Conservation (phyloP, 2,113 vertebrate genomes). For the Nasalis larvatus region DNA sequence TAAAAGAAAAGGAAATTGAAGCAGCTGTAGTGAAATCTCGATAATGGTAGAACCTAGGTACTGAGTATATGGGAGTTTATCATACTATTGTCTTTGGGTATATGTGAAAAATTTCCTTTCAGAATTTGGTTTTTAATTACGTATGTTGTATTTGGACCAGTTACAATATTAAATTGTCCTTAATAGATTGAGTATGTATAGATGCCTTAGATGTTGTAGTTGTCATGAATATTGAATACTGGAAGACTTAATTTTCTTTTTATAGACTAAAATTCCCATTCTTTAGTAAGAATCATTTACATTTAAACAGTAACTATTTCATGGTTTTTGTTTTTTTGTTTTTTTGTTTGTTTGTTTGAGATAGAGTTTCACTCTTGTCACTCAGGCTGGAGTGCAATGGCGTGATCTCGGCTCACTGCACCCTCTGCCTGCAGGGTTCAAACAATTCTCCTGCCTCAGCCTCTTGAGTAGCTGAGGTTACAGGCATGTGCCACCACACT, state of each 20-base stretch:
- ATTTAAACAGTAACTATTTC: constrained; percentile 8
- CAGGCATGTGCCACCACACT: too few relatives aligned
- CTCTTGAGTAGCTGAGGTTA: too few relatives aligned
- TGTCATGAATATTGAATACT: not conserved
- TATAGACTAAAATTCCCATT: not conserved
- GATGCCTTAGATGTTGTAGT: not conserved
- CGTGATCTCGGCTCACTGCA: too few relatives aligned
- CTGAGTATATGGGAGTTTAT: not conserved
- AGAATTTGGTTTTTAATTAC: not conserved
- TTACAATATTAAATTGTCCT: not conserved
- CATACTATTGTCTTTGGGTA: not conserved
- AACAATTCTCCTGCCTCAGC: too few relatives aligned
- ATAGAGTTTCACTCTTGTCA: too few relatives aligned
- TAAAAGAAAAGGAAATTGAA: not conserved
- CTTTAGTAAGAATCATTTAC: not conserved
- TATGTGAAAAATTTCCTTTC: not conserved
- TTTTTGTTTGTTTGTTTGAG: too few relatives aligned
- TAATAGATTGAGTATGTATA: not conserved
- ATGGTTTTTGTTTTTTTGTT: not conserved
- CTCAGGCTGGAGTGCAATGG: too few relatives aligned
- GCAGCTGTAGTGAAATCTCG: not conserved
- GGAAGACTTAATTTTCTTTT: not conserved
- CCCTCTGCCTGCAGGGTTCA: too few relatives aligned
- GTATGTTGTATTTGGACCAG: not conserved
- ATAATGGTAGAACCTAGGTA: not conserved